Base-by-base conservation (phyloP, 2,797 vertebrate genomes). In the Sebastes diploproa region DNA sequence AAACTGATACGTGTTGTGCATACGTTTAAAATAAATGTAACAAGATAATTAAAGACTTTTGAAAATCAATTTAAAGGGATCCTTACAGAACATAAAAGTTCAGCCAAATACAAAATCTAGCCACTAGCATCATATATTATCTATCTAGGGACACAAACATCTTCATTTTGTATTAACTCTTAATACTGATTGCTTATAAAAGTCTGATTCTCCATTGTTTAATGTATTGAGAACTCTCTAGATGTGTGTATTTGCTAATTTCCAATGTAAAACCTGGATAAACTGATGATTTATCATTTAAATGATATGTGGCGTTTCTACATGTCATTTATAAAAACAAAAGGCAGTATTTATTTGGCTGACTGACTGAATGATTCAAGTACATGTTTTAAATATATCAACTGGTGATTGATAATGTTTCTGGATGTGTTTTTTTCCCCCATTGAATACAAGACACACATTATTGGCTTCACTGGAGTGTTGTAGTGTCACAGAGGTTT, bases 41-140 rank as follows among this genome's bases (percentile, higher is more conserved):
- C 18, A 80, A 68, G 88, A 81, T 87, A 18, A 71, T 79, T 52
- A 42, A 90, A 90, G 77, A 87, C 72, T 84, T 72, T 32, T 62
- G n/a, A 80, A 81, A 64, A 38, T 73, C 34, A 18, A 62, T 83
- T 76, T 67, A 86, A 85, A 88, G 84, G 8, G 16, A n/a, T 80
- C 65, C 50, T 56, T 18, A 60, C 23, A 60, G 46, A n/a, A 82
- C 20, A 10, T 16, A n/a, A 56, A 71, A 30, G 50, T 69, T 74
- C 34, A 54, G 30, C 36, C 36, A 4, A 18, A 10, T 61, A 13
- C 72, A 12, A 74, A 61, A 56, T 18, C 25, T 12, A 2, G n/a
- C 27, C 5, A 54, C 64, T n/a, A 22, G 7, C 36, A 18, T 27
- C 23, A 46, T 2, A 16, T 18, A 13, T 13, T 2, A 34, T 12